A percentile compares a stretch with the other conserved stretches of the same genome.
These are phyloP conservation scores for Tursiops truncatus DNA, from an alignment of 2,113 vertebrate species.

Conservation along the genomic window DNA sequence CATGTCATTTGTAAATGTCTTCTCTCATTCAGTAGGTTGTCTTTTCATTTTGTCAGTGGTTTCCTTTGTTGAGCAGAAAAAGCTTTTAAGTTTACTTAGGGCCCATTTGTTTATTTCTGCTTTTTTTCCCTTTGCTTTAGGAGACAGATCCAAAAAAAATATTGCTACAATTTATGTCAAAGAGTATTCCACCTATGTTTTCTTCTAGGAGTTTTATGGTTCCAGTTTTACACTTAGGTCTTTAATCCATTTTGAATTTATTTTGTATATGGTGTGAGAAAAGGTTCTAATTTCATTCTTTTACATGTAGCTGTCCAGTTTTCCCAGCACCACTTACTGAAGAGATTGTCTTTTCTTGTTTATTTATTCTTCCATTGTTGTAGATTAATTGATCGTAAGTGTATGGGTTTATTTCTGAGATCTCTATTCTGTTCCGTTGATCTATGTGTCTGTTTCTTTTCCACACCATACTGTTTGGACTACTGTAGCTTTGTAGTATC, in stretches of 20 bases:
- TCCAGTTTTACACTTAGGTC: not conserved
- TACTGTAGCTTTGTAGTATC: not conserved
- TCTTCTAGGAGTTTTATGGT: not conserved
- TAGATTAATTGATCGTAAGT: not conserved
- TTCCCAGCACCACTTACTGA: not conserved
- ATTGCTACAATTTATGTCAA: not conserved
- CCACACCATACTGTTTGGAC: not conserved
- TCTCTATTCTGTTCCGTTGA: not conserved
- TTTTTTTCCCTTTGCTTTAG: not conserved
- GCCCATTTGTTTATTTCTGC: not conserved
- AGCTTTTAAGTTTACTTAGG: not conserved
- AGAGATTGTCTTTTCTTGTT: not conserved
- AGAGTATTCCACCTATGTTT: not conserved
- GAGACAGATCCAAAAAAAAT: not conserved
- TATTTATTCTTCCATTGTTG: not conserved
- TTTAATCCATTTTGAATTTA: not conserved
- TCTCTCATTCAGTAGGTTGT: not conserved
- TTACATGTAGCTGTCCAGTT: not conserved
- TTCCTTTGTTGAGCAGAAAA: not conserved
- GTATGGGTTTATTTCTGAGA: not conserved
- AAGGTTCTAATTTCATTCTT: too few relatives aligned
- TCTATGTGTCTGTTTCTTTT: not conserved
- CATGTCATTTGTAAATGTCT: not conserved
- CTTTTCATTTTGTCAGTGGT: not conserved
- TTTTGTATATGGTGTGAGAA: not conserved